These are phyloP conservation scores for Microctonus aethiopoides DNA, from an alignment of 2,888 invertebrate genomes.

Conservation along the genomic window DNA sequence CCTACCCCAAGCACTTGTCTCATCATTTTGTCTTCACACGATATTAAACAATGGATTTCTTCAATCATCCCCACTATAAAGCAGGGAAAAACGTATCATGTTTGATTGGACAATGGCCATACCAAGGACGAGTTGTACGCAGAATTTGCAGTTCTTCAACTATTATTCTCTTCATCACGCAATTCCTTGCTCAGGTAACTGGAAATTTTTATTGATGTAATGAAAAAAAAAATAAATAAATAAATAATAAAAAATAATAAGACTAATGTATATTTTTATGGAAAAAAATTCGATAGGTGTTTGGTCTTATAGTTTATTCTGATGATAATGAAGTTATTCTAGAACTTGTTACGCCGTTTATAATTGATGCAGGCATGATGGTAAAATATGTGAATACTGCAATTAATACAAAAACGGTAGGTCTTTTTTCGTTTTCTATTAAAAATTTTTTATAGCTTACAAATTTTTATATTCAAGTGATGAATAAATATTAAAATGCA, in stretches of 20 bases:
- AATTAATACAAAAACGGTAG: neutral
- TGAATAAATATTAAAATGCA: neutral
- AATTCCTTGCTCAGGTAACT: neutral
- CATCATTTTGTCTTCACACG: too few species aligned
- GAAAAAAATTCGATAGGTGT: neutral
- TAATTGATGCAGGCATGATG: neutral
- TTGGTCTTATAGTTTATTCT: neutral
- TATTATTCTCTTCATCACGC: neutral
- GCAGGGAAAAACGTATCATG: neutral
- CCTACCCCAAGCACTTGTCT: too few species aligned
- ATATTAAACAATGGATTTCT: neutral
- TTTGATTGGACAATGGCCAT: constrained; percentile 37
- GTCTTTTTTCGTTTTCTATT: neutral
- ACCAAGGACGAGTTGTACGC: constrained; percentile 20
- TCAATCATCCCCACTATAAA: neutral
- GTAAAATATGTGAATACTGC: neutral
- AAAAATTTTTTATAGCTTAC: neutral
- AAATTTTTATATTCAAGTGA: too few species aligned
- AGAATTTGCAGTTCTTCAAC: neutral
- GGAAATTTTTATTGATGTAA: too few species aligned
- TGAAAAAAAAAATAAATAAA: neutral
- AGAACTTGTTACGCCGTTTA: neutral
- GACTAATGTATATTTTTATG: neutral
- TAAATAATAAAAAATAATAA: neutral
- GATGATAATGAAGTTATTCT: neutral